A percentile compares a stretch with the other conserved stretches of the same genome.
Conservation (phyloP, 2,113 vertebrate species). For the Pao palembangensis region DNA sequence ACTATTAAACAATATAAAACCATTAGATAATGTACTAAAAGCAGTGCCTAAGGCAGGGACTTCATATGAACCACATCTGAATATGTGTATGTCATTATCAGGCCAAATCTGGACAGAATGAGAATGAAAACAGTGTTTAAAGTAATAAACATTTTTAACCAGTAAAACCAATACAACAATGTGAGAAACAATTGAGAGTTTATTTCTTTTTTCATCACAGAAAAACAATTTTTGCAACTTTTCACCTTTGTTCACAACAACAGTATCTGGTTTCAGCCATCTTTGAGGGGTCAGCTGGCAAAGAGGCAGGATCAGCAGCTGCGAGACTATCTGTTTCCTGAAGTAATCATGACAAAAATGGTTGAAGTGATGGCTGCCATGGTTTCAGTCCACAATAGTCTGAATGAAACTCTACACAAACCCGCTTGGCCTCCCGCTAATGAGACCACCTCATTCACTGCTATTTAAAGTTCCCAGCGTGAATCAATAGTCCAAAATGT, state of each 20-base stretch:
- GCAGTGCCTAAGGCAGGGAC: too few species aligned
- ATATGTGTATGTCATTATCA: too few species aligned
- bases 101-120: too few species aligned
- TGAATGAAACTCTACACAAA: conserved; percentile 50
- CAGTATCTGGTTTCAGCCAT: conserved; percentile 38
- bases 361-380: conserved; percentile 17
- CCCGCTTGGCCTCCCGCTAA: conserved; percentile 6
- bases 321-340: conserved; percentile 33
- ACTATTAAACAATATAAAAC: too few species aligned
- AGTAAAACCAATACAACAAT: too few species aligned
- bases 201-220: neutral
- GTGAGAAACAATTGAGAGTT: neutral
- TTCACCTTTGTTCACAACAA: neutral
- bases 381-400: conserved; percentile 38
- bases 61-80: too few species aligned
- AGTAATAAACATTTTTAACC: too few species aligned
- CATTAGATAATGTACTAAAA: too few species aligned
- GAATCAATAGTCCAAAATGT: too few species aligned
- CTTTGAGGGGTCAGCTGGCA: conserved; percentile 18
- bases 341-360: conserved; percentile 44
- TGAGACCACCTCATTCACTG: neutral
- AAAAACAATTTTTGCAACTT: too few species aligned
- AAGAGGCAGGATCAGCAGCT: conserved; percentile 24
- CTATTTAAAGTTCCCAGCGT: too few species aligned
- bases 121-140: neutral